Evolutionary conservation across 2,888 invertebrate genomes (phyloP).

Genomic region (Drosophila macrospina): DNA sequence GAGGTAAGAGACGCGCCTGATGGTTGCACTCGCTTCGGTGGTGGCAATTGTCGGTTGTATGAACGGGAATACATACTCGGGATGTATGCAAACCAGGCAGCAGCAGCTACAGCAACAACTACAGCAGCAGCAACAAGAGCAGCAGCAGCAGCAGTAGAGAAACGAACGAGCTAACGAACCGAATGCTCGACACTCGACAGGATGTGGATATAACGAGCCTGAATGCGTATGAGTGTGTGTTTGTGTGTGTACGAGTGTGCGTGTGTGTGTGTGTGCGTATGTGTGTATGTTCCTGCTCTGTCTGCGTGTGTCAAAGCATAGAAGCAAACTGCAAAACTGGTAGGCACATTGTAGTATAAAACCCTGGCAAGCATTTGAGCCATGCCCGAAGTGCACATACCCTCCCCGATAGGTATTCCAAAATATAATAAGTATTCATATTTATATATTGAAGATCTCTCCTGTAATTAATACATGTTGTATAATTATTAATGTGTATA

Average conservation of each 20-base stretch:
- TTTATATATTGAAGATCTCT: background rate
- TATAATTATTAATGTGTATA: constrained; percentile 12
- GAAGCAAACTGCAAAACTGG: constrained; percentile 60
- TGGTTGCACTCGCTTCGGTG: constrained; percentile 69
- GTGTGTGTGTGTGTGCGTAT: constrained; percentile 17
- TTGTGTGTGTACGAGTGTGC: background rate
- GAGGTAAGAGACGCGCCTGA: constrained; percentile 56
- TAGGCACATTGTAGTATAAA: constrained; percentile 38
- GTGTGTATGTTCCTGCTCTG: constrained; percentile 31
- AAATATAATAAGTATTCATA: background rate
- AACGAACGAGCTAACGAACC: constrained; percentile 74
- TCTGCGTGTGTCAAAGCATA: constrained; percentile 45
- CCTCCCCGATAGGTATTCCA: constrained; percentile 6
- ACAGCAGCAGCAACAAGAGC: constrained; percentile 18
- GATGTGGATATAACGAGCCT: constrained; percentile 75
- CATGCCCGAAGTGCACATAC: constrained; percentile 31
- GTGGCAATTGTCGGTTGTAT: constrained; percentile 75
- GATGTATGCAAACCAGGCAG: constrained; percentile 62
- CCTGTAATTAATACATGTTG: constrained; percentile 1
- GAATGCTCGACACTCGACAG: constrained; percentile 65
- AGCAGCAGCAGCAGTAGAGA: constrained; percentile 34
- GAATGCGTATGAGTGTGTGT: constrained; percentile 16
- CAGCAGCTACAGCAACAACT: constrained; percentile 24
- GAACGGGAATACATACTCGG: constrained; percentile 44
- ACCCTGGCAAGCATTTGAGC: background rate